Conservation (phyloP, 37 sponge, comb jelly and placozoan species). For the Halichondria panicea region DNA sequence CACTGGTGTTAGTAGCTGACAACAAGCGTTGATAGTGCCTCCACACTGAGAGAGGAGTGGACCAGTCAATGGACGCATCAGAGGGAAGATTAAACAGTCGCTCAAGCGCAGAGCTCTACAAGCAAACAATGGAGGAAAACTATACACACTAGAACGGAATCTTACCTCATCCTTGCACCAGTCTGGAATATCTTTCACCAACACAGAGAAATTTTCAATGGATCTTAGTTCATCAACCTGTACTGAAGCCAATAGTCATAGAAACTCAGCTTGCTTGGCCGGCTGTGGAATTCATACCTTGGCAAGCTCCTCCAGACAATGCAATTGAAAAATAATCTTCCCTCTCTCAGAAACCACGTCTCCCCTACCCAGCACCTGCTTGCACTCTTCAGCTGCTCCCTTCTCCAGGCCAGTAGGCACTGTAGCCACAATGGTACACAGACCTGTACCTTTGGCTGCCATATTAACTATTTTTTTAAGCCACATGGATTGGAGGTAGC, state of each 20-base stretch:
- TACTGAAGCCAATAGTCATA: background rate
- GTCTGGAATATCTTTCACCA: conserved; percentile 17
- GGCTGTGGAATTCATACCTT: background rate
- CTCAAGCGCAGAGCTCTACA: conserved; percentile 20
- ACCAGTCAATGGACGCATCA: conserved; percentile 21
- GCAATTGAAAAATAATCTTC: conserved; percentile 9
- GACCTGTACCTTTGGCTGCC: background rate
- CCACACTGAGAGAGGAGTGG: conserved; percentile 27
- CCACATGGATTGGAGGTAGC: no score
- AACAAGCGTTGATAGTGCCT: background rate
- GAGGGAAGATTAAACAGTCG: conserved; percentile 21
- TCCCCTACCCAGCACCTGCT: conserved; percentile 22
- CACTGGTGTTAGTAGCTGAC: no score
- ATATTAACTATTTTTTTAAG: no score
- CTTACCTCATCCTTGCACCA: conserved; percentile 40
- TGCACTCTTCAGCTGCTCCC: conserved; percentile 62
- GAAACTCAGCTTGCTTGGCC: background rate
- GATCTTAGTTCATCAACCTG: conserved; percentile 29
- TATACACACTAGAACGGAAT: background rate
- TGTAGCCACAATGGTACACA: conserved; percentile 39
- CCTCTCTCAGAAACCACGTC: conserved; percentile 16
- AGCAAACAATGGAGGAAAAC: background rate
- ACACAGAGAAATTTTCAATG: conserved; percentile 49
- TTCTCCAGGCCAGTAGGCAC: conserved; percentile 76
- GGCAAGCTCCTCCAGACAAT: conserved; percentile 6